Evolutionary conservation across 1,140 invertebrate genomes (phyloP).

Genomic region (Brachionus asplanchnoidis): DNA sequence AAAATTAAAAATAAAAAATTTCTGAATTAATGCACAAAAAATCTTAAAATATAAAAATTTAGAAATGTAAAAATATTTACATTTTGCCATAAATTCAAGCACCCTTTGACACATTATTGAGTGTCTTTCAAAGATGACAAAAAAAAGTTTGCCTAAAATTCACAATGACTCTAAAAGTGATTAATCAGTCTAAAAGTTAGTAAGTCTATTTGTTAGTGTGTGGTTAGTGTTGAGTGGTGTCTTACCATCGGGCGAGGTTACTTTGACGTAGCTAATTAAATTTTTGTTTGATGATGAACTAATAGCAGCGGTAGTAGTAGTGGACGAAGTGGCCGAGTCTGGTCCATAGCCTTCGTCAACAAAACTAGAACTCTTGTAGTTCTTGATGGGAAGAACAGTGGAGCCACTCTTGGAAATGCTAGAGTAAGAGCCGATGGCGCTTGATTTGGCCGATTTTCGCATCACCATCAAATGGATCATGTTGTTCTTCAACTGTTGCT

Average conservation of each 20-base stretch:
- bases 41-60: no score
- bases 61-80: no score
- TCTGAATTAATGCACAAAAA: no score
- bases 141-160: no score
- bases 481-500: conserved; percentile 35
- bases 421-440: background rate
- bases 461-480: conserved; percentile 42
- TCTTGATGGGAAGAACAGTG: conserved; percentile 9
- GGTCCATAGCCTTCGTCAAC: conserved; percentile 33
- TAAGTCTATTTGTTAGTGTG: background rate
- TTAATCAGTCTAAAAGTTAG: background rate
- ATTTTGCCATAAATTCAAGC: no score
- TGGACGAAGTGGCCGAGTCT: conserved; percentile 22
- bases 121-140: no score
- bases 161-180: background rate
- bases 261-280: conserved; percentile 20
- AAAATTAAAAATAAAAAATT: no score
- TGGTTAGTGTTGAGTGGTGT: background rate
- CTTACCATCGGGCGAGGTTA: conserved; percentile 35
- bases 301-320: conserved; percentile 37
- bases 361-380: conserved; percentile 35
- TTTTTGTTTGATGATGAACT: conserved; percentile 13
- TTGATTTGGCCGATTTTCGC: conserved; percentile 37
- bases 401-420: background rate
- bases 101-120: no score